These are phyloP conservation scores for Mungos mungo DNA, from an alignment of 2,113 vertebrate species.

Conservation along the genomic window DNA sequence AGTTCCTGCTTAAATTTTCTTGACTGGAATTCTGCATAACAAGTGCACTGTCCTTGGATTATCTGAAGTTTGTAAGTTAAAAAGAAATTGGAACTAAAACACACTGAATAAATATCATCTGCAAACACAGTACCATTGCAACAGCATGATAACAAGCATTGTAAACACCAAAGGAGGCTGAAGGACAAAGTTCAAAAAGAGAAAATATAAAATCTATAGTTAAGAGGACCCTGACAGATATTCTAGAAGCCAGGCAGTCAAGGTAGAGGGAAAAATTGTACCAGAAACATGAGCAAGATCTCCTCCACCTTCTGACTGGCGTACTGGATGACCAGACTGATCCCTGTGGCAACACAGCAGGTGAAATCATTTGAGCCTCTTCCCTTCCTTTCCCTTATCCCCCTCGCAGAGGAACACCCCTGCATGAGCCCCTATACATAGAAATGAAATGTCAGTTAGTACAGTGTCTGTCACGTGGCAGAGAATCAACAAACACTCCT, in stretches of 20 bases:
- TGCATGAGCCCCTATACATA: background rate
- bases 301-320: background rate
- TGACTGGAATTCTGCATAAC: background rate
- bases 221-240: background rate
- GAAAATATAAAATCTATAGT: background rate
- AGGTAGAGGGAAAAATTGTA: background rate
- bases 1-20: slow-evolving; percentile 2
- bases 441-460: background rate
- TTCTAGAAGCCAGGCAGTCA: background rate
- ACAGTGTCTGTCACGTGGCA: background rate
- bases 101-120: background rate
- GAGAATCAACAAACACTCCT: background rate
- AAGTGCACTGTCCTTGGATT: slow-evolving; percentile 5
- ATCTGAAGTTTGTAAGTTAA: background rate
- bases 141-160: background rate
- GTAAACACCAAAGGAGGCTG: background rate
- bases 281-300: background rate
- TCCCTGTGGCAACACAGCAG: background rate
- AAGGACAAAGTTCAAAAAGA: background rate
- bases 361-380: background rate
- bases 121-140: background rate
- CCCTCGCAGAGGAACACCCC: background rate
- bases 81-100: background rate
- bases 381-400: background rate
- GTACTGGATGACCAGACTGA: background rate